Percentiles rank a stretch among this genome's conserved stretches.
These are phyloP conservation scores for Psilopogon haemacephalus DNA, from an alignment of 2,113 vertebrate species.

Conservation along the genomic window DNA sequence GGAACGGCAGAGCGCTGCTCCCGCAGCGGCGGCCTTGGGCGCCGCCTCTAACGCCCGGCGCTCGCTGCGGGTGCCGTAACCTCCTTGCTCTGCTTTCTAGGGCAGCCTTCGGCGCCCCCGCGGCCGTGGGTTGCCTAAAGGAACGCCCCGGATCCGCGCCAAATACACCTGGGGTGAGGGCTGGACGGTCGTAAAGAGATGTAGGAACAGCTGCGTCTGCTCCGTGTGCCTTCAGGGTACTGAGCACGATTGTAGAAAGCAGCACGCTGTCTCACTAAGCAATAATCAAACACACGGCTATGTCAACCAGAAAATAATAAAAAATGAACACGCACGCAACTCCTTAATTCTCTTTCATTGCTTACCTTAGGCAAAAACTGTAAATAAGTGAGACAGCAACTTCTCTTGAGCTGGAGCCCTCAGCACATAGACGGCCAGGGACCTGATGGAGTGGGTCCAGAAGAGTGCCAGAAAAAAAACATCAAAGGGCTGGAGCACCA, in stretches of 20 bases:
- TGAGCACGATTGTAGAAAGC: rapidly evolving
- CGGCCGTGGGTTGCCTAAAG: rapidly evolving
- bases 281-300: too few relatives aligned
- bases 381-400: neutral
- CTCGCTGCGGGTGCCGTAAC: too few relatives aligned
- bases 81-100: neutral
- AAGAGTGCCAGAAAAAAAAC: too few relatives aligned
- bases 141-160: too few relatives aligned
- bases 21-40: neutral
- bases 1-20: neutral
- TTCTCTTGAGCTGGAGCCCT: too few relatives aligned
- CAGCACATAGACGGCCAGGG: too few relatives aligned
- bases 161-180: neutral
- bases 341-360: neutral
- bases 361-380: rapidly evolving
- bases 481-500: too few relatives aligned
- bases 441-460: too few relatives aligned
- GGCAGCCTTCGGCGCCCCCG: neutral
- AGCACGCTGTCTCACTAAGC: rapidly evolving
- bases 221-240: rapidly evolving
- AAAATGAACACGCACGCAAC: rapidly evolving
- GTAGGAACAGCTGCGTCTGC: neutral
- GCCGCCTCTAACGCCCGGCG: neutral
- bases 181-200: rapidly evolving
- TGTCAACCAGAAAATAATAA: neutral